A percentile compares a stretch with the other conserved stretches of the same genome.
Conservation (phyloP, 1,140 invertebrate genomes). For the Musca domestica region DNA sequence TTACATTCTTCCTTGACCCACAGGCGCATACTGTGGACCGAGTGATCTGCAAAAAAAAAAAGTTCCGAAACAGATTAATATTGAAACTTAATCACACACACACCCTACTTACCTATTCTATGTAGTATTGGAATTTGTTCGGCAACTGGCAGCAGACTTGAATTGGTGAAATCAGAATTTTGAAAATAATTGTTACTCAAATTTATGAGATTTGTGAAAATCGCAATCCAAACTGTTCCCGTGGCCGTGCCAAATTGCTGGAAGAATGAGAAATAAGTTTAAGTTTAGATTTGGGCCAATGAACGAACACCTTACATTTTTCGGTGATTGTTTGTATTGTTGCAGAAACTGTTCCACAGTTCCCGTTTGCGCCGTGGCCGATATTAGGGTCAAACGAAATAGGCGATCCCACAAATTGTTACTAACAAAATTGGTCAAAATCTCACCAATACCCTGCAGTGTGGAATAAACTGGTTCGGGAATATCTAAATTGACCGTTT, state of each 20-base stretch:
- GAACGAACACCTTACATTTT: conserved; percentile 40
- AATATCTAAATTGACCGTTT: conserved; percentile 55
- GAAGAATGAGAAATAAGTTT: neutral
- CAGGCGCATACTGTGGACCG: conserved; percentile 70
- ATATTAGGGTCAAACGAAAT: conserved; percentile 56
- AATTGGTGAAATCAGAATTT: conserved; percentile 40
- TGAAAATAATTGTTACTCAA: conserved; percentile 48
- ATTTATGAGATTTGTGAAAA: conserved; percentile 46
- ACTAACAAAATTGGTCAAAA: conserved; percentile 71
- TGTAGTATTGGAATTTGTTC: conserved; percentile 79
- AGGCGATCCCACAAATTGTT: conserved; percentile 73
- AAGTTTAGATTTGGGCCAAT: neutral
- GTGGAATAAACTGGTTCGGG: conserved; percentile 66
- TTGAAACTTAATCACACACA: too few species aligned
- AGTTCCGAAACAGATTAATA: neutral
- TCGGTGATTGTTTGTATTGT: conserved; percentile 39
- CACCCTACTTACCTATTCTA: conserved; percentile 60
- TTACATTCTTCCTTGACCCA: conserved; percentile 71
- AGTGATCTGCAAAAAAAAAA: conserved; percentile 61
- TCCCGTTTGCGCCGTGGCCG: conserved; percentile 33
- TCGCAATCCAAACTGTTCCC: conserved; percentile 44
- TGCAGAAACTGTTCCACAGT: conserved; percentile 38
- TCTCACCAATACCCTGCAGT: conserved; percentile 69
- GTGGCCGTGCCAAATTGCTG: conserved; percentile 42
- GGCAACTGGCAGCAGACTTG: conserved; percentile 69